Evolutionary conservation across 2,113 vertebrate genomes (phyloP), one percentile per base, ranked within the genome.

Genomic region (Girardinichthys multiradiatus): DNA sequence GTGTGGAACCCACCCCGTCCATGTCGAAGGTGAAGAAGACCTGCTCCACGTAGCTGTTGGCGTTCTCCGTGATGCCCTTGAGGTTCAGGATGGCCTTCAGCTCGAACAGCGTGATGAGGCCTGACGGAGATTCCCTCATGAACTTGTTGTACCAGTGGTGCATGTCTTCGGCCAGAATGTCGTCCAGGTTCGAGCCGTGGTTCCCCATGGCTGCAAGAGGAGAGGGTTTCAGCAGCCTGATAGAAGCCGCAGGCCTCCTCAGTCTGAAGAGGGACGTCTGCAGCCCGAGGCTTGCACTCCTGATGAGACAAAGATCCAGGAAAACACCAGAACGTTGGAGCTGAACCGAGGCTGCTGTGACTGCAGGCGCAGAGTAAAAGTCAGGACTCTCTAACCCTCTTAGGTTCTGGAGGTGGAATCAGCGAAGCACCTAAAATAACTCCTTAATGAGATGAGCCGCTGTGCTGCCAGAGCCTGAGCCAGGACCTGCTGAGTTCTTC

Each of bases 111-210:
- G 94, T 96, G 87, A 97, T 94, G 67, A 95, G 91, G 1, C 94
- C 93, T 0, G 95, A 95, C 5, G 96, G 95, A 58, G 95, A 96
- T 79, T 97, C 94, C 35, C 63, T 90, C 94, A 96, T 95, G 84
- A 96, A 97, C 91, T 95, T 96, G 84, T 93, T 95, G 90, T 96
- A 95, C 92, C 95, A 96, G 78, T 94, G 88, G 82, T 94, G 93
- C 92, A 95, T 94, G 80, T 97, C 92, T 81, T 92, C 84, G 1
- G 87, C 73, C 91, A 94, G 73, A 82, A 92, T 81, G 51, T 94
- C 93, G 28, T 91, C 88, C 78, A 90, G 79, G 33, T 89, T 93
- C 0, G 95, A 96, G 77, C 90, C 85, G 4, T 90, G 81, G 68
- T 87, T 71, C 0, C 95, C 95, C 95, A 96, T 96, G 39, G 60